Evolutionary conservation across 1,140 invertebrate species (phyloP), one percentile per base, ranked within the genome.

Genomic region (Caenorhabditis latens): DNA sequence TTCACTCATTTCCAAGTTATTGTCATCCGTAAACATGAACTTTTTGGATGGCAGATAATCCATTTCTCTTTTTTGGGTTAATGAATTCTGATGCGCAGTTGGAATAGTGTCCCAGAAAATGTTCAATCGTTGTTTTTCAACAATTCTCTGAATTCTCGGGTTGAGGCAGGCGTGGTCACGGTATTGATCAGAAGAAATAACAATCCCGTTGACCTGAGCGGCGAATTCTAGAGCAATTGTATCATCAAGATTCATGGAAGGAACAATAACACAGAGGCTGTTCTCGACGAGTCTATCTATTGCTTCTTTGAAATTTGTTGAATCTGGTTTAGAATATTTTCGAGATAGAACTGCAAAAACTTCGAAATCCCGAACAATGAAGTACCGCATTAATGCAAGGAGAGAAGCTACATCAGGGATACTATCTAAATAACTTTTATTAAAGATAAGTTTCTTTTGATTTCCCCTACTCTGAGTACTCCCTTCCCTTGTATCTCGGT

Each of bases 401-500:
- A 79, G 71, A 79, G 71, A 7, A 13, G 40, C n/a, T 7, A 79
- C 71, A 79, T 79, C 71, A 0, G 71, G 71, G 13, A 79, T 79
- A 32, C 3, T 9, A 11, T 21, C 71, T 79, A 19, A 79, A 50
- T 2, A 32, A 24, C 16, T 5, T 9, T 11, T n/a, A n/a, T n/a
- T n/a, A n/a, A n/a, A n/a, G n/a, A n/a, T n/a, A n/a, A 4, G 57
- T n/a, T 58, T 58, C 19, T 58, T 58, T 58, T 13, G 9, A 13
- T 53, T 53, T 53, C 50, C 7, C n/a, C 7, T 4, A 32, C 61
- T 4, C 32, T 63, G n/a, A 8, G 11, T 40, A 63, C 21, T 24
- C 11, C 61, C 61, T 32, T 50, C 46, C 50, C 71, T 79, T n/a
- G 19, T 48, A 42, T 79, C 71, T 13, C 0, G 13, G 42, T 50